phyloP scores from a whole-genome alignment of 2,113 vertebrate species.

The Suricata suricatta region DNA sequence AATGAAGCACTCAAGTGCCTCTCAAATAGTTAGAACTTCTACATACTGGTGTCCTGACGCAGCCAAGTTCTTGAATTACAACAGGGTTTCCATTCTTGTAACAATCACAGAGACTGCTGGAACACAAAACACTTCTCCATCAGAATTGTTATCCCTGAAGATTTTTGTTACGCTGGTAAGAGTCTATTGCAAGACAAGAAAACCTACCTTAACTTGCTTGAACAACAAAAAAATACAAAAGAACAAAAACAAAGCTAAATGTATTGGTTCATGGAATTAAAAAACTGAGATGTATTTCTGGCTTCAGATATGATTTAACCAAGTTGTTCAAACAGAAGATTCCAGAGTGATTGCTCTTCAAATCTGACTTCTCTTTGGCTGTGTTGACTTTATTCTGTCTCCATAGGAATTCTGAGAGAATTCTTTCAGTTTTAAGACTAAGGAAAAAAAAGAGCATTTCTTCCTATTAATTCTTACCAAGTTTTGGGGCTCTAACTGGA shows the following conservation, averaged over 20 bases:
- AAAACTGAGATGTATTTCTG: not conserved
- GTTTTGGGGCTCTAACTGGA: not conserved
- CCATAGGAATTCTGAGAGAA: not conserved
- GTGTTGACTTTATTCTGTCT: not conserved
- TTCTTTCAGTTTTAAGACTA: not conserved
- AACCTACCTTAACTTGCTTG: not conserved
- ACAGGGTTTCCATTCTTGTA: not conserved
- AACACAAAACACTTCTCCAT: not conserved
- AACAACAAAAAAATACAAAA: not conserved
- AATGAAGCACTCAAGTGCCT: too few species aligned
- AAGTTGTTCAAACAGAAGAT: not conserved
- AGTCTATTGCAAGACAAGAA: not conserved
- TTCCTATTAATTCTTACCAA: not conserved
- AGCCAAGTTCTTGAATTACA: not conserved
- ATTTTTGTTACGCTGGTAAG: not conserved
- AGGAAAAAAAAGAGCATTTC: not conserved
- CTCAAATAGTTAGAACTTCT: not conserved
- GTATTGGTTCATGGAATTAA: not conserved
- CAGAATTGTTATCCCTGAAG: not conserved
- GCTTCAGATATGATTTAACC: not conserved
- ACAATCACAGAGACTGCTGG: not conserved
- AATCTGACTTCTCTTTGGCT: not conserved
- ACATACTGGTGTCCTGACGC: not conserved
- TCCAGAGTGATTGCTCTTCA: not conserved
- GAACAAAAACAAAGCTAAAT: not conserved